Evolutionary conservation across 1,140 invertebrate species (phyloP), one percentile per base, ranked within the genome.

Genomic region (Battus philenor): DNA sequence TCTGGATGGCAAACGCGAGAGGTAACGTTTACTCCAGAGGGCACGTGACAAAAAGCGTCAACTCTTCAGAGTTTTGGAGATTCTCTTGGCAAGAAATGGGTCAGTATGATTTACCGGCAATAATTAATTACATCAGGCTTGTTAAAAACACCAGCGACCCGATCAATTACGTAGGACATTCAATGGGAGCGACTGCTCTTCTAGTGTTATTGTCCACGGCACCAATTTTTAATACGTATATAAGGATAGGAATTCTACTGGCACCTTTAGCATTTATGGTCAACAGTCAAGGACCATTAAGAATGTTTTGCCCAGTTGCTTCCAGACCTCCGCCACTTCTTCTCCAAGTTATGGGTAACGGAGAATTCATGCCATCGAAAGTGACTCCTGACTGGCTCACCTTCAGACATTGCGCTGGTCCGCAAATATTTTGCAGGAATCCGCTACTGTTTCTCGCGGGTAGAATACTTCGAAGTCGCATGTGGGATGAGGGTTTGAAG

Each of bases 181-280:
- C 88, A 1, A 91, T 93, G 85, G 92, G 92, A 7, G 89, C 88
- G 6, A 86, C 88, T 1, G 68, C 83, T n/a, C 73, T 87, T 11
- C 87, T 88, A 55, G 90, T 90, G 1, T 88, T 92, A 83, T 72
- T 88, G 2, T 90, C 90, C 6, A 87, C 88, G 50, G 66, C 73
- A 31, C 89, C 91, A 0, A 87, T 90, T 24, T 93, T 93, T 57
- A 92, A 91, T 48, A 61, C 87, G 6, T 91, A 91, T 76, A 62
- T 91, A 18, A 60, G 78, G 71, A 60, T 84, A 50, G 89, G 92
- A 88, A 79, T 91, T 39, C 84, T 87, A 49, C 68, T 97, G 17
- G 94, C 92, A 7, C 95, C 95, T 3, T 87, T 95, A 3, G 91
- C 89, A 1, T 93, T 86, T 55, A 86, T 94, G 64, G 76, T 81